These are phyloP conservation scores for Anabacerthia variegaticeps DNA, from an alignment of 2,797 vertebrate species.

Conservation along the genomic window DNA sequence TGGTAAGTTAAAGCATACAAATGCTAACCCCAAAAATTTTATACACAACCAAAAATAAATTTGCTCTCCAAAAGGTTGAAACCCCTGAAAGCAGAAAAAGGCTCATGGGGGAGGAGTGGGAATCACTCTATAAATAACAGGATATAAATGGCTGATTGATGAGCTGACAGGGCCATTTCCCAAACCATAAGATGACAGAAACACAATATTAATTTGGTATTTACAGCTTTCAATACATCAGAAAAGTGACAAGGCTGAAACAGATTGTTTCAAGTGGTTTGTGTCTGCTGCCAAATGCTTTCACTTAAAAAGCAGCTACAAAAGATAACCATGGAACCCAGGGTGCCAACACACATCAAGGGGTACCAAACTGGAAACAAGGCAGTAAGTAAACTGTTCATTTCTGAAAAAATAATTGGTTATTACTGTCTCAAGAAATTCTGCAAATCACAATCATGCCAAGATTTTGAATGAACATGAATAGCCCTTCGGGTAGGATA, in stretches of 20 bases:
- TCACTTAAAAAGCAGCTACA: constrained; percentile 23
- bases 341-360: not conserved
- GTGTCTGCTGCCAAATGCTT: not conserved
- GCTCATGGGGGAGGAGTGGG: not conserved
- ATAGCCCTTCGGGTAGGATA: not conserved
- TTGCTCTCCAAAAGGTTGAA: not conserved
- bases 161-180: not conserved
- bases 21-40: not conserved
- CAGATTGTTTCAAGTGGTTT: not conserved
- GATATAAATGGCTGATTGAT: not conserved
- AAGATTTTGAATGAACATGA: not conserved
- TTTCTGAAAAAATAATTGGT: not conserved
- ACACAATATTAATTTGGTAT: not conserved
- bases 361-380: not conserved
- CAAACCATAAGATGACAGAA: not conserved
- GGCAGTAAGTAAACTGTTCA: not conserved
- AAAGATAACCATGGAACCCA: not conserved
- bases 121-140: not conserved
- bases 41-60: not conserved
- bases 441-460: not conserved
- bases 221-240: constrained; percentile 15
- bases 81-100: not conserved
- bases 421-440: not conserved
- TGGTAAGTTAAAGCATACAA: not conserved
- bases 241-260: not conserved